Evolutionary conservation across 2,113 vertebrate species (phyloP), one percentile per base, ranked within the genome.

Genomic region (Chinchilla lanigera): DNA sequence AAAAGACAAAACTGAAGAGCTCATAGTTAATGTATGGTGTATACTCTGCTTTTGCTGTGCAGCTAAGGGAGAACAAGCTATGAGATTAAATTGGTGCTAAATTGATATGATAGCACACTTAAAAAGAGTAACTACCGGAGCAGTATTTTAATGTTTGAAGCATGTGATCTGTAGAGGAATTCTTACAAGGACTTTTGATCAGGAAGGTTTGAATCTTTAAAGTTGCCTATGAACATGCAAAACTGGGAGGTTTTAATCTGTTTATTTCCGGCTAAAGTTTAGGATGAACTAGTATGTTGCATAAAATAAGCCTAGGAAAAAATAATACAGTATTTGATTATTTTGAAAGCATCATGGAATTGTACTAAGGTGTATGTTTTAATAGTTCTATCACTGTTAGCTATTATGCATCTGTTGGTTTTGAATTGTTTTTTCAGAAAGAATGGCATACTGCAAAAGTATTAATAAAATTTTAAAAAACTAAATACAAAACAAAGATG

Each of bases 401-500:
- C 33, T 20, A 24, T 88, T 85, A 81, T 20, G 6, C 41, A 47
- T 82, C 17, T 91, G 20, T 85, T 92, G 56, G 35, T 87, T 73
- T 87, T 78, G 41, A 90, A 54, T 86, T 96, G 41, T 30, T 89
- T 96, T 97, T 91, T 93, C 60, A 93, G 19, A 61, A 84, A 73
- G 41, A 47, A 26, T 6, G 10, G 22, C 10, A 75, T 44, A 75
- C 41, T 47, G 12, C 41, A 26, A 75, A 28, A 14, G 73, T 44
- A 28, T 47, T 75, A 44, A 75, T 75, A 75, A 73, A 71, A 24
- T 24, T 44, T 73, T 24, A 24, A 41, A 73, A 73, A 41, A 47
- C 12, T 73, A 44, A 75, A 44, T 75, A 75, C 71, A 75, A 47
- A 75, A 47, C 47, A 78, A 77, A 77, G 38, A 67, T 92, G 58